phyloP scores from a whole-genome alignment of 2,888 invertebrate species.

The Xestoiulus laeticollis region DNA sequence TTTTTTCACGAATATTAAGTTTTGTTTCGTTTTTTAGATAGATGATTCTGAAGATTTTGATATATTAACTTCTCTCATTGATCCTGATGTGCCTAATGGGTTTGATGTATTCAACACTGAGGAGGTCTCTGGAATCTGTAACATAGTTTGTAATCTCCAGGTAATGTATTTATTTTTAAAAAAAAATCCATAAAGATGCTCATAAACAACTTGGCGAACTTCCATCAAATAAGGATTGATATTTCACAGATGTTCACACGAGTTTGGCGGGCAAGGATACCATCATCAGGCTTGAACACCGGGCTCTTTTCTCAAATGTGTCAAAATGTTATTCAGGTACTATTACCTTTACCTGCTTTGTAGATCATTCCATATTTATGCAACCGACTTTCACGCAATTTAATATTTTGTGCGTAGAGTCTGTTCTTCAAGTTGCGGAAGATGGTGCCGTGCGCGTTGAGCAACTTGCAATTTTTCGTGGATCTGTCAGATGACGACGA shows the following conservation, averaged over 20 bases:
- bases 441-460: constrained; percentile 86
- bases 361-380: not conserved
- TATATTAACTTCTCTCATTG: constrained; percentile 77
- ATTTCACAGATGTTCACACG: constrained; percentile 81
- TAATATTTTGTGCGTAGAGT: constrained; percentile 66
- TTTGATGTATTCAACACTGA: constrained; percentile 83
- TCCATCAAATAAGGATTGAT: constrained; percentile 21
- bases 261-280: constrained; percentile 71
- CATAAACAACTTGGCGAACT: no score
- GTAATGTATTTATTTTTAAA: constrained; percentile 59
- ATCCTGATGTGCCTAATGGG: constrained; percentile 77
- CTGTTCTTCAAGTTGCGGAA: constrained; percentile 89
- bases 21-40: constrained; percentile 67
- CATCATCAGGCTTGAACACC: constrained; percentile 59
- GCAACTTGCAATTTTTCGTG: constrained; percentile 81
- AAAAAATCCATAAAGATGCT: no score
- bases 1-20: not conserved
- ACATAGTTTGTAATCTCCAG: constrained; percentile 62
- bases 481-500: constrained; percentile 87
- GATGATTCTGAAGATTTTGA: constrained; percentile 86
- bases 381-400: not conserved
- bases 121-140: constrained; percentile 72
- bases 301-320: constrained; percentile 64
- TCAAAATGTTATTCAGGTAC: constrained; percentile 65
- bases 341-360: not conserved